These are phyloP conservation scores for Pseudomyrmex pallidus DNA, from an alignment of 1,140 invertebrate species.

Conservation along the genomic window DNA sequence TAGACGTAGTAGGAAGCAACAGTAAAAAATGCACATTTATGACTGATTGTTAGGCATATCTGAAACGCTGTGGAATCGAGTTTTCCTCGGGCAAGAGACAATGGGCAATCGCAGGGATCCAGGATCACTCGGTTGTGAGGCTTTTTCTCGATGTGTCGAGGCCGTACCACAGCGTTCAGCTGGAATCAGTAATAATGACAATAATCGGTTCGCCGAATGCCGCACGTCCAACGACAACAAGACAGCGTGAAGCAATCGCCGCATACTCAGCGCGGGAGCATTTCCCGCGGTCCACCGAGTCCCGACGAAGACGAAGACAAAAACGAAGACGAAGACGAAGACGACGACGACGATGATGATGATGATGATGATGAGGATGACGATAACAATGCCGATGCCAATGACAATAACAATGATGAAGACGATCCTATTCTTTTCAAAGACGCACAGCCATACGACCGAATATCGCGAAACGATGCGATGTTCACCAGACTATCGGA, in stretches of 20 bases:
- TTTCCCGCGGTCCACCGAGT: not conserved
- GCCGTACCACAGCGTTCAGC: conserved; percentile 4
- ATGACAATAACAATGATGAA: not conserved
- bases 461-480: not conserved
- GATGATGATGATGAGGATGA: not conserved
- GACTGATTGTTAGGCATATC: not conserved
- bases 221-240: not conserved
- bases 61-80: not conserved
- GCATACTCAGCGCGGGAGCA: conserved; percentile 5
- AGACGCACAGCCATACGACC: conserved; percentile 58
- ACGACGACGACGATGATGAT: not conserved
- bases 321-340: not conserved
- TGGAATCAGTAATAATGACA: conserved; percentile 7
- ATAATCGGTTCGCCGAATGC: not conserved
- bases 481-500: conserved; percentile 50
- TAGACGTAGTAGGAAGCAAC: conserved; percentile 27
- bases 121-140: conserved; percentile 23
- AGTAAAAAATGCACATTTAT: conserved; percentile 7
- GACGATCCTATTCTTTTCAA: conserved; percentile 35
- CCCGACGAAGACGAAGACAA: not conserved
- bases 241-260: not conserved
- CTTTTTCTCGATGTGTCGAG: conserved; percentile 36
- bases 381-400: not conserved
- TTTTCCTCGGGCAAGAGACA: not conserved
- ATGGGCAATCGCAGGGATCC: conserved; percentile 9